These are phyloP conservation scores for Dallia pectoralis DNA, from an alignment of 2,797 vertebrate genomes.

Conservation along the genomic window DNA sequence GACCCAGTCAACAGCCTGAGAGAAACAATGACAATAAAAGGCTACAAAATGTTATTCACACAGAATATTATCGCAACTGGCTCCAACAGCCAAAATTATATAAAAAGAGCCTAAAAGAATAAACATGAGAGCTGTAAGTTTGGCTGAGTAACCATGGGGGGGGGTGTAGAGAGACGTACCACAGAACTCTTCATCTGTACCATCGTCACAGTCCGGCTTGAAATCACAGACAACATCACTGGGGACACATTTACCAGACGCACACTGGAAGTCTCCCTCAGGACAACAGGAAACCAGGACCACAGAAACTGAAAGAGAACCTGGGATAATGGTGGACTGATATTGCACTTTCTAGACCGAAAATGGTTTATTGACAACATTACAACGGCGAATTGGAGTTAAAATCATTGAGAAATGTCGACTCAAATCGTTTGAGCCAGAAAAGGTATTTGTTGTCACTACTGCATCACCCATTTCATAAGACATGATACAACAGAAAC, in stretches of 20 bases:
- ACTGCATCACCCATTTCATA: too few relatives aligned
- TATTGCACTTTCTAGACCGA: neutral
- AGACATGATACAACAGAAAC: too few relatives aligned
- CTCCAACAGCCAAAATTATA: too few relatives aligned
- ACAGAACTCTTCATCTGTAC: constrained; percentile 58
- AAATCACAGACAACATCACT: constrained; percentile 48
- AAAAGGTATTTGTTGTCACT: too few relatives aligned
- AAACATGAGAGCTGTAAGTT: too few relatives aligned
- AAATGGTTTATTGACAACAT: neutral
- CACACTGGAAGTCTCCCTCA: constrained; percentile 47
- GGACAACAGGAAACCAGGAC: constrained; percentile 34
- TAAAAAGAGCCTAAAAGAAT: too few relatives aligned
- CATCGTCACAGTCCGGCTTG: constrained; percentile 49
- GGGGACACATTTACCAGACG: constrained; percentile 43
- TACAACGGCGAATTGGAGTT: neutral
- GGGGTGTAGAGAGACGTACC: constrained; percentile 51
- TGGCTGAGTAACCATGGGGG: too few relatives aligned
- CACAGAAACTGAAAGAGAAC: constrained; percentile 44
- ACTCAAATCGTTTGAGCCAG: neutral
- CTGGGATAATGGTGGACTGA: neutral
- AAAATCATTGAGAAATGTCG: neutral
- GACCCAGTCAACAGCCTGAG: too few relatives aligned
- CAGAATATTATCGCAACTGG: too few relatives aligned
- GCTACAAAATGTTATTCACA: too few relatives aligned
- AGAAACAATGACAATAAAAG: too few relatives aligned